phyloP scores from a whole-genome alignment of 2,797 vertebrate species.

The Hyperoplus immaculatus region DNA sequence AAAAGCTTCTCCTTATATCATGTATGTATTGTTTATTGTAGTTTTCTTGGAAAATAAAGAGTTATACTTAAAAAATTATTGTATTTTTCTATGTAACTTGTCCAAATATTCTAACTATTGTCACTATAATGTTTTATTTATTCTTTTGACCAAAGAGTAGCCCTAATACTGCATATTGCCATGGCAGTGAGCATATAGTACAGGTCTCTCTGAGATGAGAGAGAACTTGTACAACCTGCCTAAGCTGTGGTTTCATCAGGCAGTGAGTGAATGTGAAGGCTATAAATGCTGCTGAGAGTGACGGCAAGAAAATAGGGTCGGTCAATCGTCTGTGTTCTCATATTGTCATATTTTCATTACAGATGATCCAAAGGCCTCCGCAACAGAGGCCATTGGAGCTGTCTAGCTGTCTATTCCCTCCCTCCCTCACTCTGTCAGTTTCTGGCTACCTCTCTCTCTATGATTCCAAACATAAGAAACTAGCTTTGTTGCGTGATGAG shows the following conservation, averaged over 20 bases:
- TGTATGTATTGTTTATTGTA: too few relatives aligned
- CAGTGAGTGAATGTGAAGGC: constrained; percentile 17
- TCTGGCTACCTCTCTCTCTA: neutral
- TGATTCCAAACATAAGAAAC: neutral
- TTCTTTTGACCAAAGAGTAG: neutral
- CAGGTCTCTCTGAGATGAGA: neutral
- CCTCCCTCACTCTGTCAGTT: neutral
- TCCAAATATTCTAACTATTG: too few relatives aligned
- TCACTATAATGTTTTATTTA: too few relatives aligned
- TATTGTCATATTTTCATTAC: neutral
- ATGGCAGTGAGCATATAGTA: neutral
- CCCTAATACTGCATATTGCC: neutral
- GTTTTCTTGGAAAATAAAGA: too few relatives aligned
- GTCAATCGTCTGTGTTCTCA: neutral
- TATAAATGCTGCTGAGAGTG: constrained; percentile 8
- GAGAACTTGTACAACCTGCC: too few relatives aligned
- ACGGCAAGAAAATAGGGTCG: neutral
- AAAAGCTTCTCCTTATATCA: neutral
- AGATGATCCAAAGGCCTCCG: too few relatives aligned
- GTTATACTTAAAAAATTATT: too few relatives aligned
- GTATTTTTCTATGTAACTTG: too few relatives aligned
- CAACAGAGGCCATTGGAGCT: too few relatives aligned
- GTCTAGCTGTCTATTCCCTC: neutral
- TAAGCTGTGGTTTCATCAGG: constrained; percentile 1
- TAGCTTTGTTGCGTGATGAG: neutral